These are phyloP conservation scores for Steinernema scapterisci DNA, from an alignment of 2,888 invertebrate species.

Conservation along the genomic window DNA sequence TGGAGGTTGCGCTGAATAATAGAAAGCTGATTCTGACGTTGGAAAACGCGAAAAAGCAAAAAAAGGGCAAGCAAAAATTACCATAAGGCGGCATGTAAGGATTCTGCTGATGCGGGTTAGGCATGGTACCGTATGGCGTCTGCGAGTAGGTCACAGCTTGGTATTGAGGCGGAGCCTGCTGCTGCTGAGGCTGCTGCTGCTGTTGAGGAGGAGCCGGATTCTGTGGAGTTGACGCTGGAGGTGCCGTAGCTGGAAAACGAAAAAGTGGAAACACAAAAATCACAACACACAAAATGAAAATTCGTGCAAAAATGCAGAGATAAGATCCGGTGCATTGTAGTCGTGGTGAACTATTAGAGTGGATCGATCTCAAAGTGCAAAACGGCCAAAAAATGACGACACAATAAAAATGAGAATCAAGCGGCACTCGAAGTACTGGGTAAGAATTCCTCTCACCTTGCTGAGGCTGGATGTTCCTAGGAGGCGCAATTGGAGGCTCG, in stretches of 20 bases:
- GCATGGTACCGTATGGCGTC: not conserved
- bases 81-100: conserved; percentile 37
- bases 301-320: not conserved
- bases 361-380: not conserved
- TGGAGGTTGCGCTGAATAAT: conserved; percentile 32
- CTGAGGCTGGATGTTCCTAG: conserved; percentile 49
- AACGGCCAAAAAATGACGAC: not conserved
- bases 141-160: conserved; percentile 10
- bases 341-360: no score
- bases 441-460: conserved; percentile 43
- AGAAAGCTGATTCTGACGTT: not conserved
- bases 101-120: conserved; percentile 30
- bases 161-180: conserved; percentile 18
- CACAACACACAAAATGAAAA: not conserved
- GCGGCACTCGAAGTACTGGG: not conserved
- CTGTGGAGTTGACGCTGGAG: not conserved
- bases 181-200: conserved; percentile 36
- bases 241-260: not conserved
- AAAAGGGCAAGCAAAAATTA: not conserved
- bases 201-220: conserved; percentile 30
- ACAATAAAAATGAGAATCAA: not conserved
- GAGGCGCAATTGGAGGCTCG: conserved; percentile 52
- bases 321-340: not conserved
- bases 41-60: no score
- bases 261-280: not conserved